Evolutionary conservation across 1,140 invertebrate genomes (phyloP), one percentile per base, ranked within the genome.

Genomic region (Pogonomyrmex californicus): DNA sequence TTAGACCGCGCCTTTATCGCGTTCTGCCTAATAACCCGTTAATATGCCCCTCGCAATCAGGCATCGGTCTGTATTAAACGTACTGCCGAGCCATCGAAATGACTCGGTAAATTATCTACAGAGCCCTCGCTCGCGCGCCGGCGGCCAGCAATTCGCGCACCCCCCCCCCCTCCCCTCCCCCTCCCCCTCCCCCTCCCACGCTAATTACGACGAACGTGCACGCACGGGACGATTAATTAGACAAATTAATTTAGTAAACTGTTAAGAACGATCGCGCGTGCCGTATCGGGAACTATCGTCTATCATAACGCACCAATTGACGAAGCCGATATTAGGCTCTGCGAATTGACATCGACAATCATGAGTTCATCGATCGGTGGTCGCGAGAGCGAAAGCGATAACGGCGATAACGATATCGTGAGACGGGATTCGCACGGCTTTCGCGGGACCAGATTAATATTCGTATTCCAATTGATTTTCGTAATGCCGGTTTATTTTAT

Each of bases 191-290:
- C 23, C 23, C 23, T 23, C 23, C 23, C 23, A 23, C 33, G 38
- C 79, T 73, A 82, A 82, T 82, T 82, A 82, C 66, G 66, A 82
- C 51, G 63, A 56, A 38, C 78, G 17, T 12, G 51, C n/a, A 54
- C 44, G 44, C 65, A 56, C 10, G 10, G 41, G 23, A 10, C 79
- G 38, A 49, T 68, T 87, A 82, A 87, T 88, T 87, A 51, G 51
- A 44, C 60, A 66, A 75, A 87, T 82, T 87, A 86, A 88, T 88
- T 88, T 79, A 56, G 14, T 66, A 58, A 87, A 73, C 86, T 77
- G 47, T 58, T 70, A 23, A 81, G 56, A 65, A 44, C 78, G 47
- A 56, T 68, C 63, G 49, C 62, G 77, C 63, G 63, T 10, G 38
- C 76, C 23, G 23, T 23, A 23, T 23, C 23, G 23, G 12, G 23